phyloP scores from a whole-genome alignment of 2,113 vertebrate genomes.

The Aleadryas rufinucha region DNA sequence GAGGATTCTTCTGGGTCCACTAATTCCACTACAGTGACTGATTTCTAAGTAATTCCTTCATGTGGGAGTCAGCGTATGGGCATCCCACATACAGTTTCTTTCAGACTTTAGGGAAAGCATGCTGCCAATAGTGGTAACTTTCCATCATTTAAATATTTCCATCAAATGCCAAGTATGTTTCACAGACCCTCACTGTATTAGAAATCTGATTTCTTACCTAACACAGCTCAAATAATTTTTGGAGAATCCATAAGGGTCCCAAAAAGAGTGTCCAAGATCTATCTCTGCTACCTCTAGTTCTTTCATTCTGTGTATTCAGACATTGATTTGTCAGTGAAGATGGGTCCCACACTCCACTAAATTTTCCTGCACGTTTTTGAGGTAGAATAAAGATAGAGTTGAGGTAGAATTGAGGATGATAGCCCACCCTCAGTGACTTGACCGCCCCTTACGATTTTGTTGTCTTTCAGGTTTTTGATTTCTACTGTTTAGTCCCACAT shows the following conservation, averaged over 20 bases:
- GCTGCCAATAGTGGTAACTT: not conserved
- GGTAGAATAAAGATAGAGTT: not conserved
- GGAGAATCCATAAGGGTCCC: not conserved
- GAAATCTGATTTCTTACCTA: not conserved
- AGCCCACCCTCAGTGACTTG: not conserved
- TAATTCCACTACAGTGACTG: not conserved
- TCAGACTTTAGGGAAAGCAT: not conserved
- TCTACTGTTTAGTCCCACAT: not conserved
- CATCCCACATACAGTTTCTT: not conserved
- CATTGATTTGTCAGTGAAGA: not conserved
- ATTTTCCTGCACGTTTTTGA: not conserved
- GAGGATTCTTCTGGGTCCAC: not conserved
- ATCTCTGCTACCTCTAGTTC: not conserved
- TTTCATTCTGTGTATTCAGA: not conserved
- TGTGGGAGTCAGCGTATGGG: not conserved
- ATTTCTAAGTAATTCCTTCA: not conserved
- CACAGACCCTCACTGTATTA: not conserved
- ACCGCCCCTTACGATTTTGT: not conserved
- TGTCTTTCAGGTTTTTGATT: not conserved
- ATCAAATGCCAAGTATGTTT: not conserved
- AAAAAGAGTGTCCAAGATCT: not conserved
- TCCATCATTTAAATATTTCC: not conserved
- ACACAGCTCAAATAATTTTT: not conserved
- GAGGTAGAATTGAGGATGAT: not conserved
- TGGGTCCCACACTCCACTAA: not conserved